These are phyloP conservation scores for Platysteira castanea DNA, from an alignment of 2,113 vertebrate species.

Conservation along the genomic window DNA sequence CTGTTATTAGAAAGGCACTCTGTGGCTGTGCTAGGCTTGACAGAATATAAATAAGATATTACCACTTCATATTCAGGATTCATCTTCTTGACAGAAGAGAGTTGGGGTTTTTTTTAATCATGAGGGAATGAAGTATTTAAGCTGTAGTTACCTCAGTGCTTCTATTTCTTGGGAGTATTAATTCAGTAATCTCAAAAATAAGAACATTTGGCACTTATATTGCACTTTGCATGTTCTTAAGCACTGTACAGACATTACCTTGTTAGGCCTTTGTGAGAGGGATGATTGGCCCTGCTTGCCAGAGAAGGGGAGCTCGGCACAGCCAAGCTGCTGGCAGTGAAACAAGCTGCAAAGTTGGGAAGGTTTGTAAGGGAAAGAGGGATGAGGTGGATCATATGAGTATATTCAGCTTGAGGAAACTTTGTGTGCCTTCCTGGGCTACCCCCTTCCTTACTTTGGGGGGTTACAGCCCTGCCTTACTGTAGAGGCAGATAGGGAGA, in stretches of 20 bases:
- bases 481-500: too few relatives aligned
- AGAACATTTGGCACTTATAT: not conserved
- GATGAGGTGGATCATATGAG: not conserved
- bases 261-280: not conserved
- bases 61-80: not conserved
- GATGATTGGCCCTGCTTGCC: not conserved
- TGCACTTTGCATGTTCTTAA: constrained; percentile 39
- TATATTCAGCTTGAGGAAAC: not conserved
- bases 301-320: not conserved
- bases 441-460: not conserved
- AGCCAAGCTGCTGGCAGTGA: not conserved
- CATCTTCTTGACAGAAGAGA: not conserved
- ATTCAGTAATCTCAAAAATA: constrained; percentile 8
- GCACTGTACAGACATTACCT: not conserved
- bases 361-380: not conserved
- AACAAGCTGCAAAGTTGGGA: not conserved
- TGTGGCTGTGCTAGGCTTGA: not conserved
- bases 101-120: not conserved
- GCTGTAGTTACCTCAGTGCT: not conserved
- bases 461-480: not conserved
- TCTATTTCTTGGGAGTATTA: constrained; percentile 14
- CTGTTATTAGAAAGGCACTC: not conserved
- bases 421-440: constrained; percentile 1
- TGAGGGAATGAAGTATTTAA: not conserved
- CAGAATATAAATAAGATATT: not conserved